These are phyloP conservation scores for Empis livida DNA, from an alignment of 2,888 invertebrate genomes.

Conservation along the genomic window DNA sequence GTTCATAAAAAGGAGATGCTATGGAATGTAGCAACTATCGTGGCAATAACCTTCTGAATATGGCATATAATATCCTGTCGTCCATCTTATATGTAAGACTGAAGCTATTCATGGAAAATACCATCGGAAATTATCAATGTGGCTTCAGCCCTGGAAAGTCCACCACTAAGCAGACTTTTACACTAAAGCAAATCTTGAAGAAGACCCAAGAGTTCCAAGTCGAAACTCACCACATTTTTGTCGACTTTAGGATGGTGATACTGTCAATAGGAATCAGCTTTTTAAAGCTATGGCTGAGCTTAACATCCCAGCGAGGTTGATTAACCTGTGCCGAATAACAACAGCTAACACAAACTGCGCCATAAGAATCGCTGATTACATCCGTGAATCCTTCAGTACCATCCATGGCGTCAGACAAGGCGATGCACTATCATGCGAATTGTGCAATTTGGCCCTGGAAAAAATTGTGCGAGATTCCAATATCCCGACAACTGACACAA, in stretches of 20 bases:
- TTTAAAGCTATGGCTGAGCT: slow-evolving; percentile 1
- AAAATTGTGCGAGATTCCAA: slow-evolving; percentile 1
- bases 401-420: background rate
- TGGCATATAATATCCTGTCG: slow-evolving; percentile 6
- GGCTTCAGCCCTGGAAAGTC: slow-evolving; percentile 8
- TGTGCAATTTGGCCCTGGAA: slow-evolving; percentile 4
- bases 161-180: slow-evolving; percentile 6
- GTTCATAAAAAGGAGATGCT: slow-evolving; percentile 7
- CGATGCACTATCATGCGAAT: background rate
- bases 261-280: background rate
- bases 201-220: background rate
- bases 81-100: slow-evolving; percentile 5
- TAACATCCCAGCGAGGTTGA: background rate
- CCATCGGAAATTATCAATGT: slow-evolving; percentile 7
- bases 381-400: background rate
- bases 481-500: no score
- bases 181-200: slow-evolving; percentile 4
- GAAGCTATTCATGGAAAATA: slow-evolving; percentile 2
- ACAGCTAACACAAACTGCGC: background rate
- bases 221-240: slow-evolving; percentile 2
- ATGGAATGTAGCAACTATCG: slow-evolving; percentile 4
- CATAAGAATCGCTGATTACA: background rate
- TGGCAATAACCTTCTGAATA: slow-evolving; percentile 5
- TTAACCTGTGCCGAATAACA: background rate
- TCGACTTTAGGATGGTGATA: slow-evolving; percentile 5